Percentiles rank a stretch among this genome's conserved stretches.
These are phyloP conservation scores for Corythoichthys haematopterus DNA, from an alignment of 2,113 vertebrate genomes.

Conservation along the genomic window DNA sequence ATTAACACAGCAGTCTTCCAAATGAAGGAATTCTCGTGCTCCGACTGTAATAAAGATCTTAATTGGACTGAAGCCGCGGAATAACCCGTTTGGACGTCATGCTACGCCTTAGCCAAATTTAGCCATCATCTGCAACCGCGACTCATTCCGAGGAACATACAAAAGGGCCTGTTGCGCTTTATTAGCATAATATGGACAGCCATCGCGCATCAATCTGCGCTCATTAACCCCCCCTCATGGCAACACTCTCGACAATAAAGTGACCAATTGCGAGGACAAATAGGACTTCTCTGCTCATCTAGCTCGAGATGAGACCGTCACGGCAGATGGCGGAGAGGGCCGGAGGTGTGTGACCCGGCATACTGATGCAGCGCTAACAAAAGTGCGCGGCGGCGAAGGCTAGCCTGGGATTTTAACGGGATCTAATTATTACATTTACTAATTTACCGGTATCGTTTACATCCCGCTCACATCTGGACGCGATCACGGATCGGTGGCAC, in stretches of 20 bases:
- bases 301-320: conserved; percentile 24
- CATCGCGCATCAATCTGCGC: conserved; percentile 53
- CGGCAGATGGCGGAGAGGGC: conserved; percentile 47
- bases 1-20: not conserved
- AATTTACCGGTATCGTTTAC: conserved; percentile 54
- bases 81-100: conserved; percentile 26
- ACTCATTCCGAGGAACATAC: conserved; percentile 54
- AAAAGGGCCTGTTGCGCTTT: conserved; percentile 52
- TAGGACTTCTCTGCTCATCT: conserved; percentile 33
- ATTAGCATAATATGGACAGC: conserved; percentile 61
- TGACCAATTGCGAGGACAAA: conserved; percentile 43
- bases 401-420: not conserved
- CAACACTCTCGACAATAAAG: conserved; percentile 23
- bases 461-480: conserved; percentile 58
- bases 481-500: conserved; percentile 20
- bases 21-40: not conserved
- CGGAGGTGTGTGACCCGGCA: conserved; percentile 38
- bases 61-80: conserved; percentile 12
- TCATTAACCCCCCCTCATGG: conserved; percentile 28
- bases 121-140: conserved; percentile 50
- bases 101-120: conserved; percentile 47
- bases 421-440: conserved; percentile 61
- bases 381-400: not conserved
- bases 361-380: conserved; percentile 43
- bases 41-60: conserved; percentile 17